Conservation (phyloP, 2,888 invertebrate genomes). For the Drosophila algonquin region DNA sequence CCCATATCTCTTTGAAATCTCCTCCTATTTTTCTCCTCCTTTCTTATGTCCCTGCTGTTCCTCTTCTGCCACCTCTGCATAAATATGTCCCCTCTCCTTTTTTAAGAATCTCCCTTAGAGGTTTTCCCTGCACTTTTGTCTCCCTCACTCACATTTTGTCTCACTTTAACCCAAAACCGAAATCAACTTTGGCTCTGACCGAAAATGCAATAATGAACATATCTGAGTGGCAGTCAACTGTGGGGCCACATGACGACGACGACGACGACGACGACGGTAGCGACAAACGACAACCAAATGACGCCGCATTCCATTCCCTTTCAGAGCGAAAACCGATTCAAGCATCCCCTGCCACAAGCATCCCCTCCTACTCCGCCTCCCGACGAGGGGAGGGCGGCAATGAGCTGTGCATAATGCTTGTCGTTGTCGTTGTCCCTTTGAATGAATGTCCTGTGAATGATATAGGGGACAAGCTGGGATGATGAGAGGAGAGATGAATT, state of each 20-base stretch:
- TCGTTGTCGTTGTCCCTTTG: background rate
- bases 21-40: background rate
- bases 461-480: background rate
- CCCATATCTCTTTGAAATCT: background rate
- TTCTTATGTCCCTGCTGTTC: background rate
- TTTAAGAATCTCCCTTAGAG: background rate
- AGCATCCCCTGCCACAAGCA: background rate
- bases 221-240: background rate
- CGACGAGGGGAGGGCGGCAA: background rate
- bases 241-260: background rate
- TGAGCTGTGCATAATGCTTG: conserved; percentile 23
- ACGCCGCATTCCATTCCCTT: background rate
- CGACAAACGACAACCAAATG: background rate
- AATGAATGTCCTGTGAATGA: background rate
- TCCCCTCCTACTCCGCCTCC: background rate
- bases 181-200: background rate
- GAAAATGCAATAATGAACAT: conserved; percentile 1
- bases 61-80: background rate
- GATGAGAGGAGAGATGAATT: background rate
- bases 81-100: background rate
- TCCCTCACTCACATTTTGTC: background rate
- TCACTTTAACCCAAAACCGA: background rate
- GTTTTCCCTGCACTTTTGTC: background rate
- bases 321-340: background rate
- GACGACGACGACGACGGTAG: background rate